Base-by-base conservation (phyloP, 2,113 vertebrate species). In the Corvus cornix region DNA sequence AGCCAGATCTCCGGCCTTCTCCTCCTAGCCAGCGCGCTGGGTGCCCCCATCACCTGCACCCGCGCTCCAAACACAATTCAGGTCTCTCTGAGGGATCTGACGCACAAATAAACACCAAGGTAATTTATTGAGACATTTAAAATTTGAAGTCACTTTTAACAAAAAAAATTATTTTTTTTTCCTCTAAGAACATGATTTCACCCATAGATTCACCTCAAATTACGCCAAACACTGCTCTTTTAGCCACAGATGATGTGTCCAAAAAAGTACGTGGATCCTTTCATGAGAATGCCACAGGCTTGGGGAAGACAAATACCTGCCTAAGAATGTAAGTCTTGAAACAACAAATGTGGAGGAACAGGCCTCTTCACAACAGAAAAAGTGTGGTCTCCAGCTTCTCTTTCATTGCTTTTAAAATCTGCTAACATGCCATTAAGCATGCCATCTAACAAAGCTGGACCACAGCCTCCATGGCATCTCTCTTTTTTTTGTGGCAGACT, bases 291-390 rank as follows among this genome's bases (percentile, higher is more conserved):
- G 28, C 52, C 73, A 78, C 28, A 88, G 56, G 60, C 46, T n/a
- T 84, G 68, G 27, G 72, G 89, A 88, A 78, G 35, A 60, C 26
- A 52, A 78, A 33, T 77, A 94, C 28, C 51, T 80, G 55, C 39
- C 48, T 46, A 88, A 83, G 72, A 96, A 90, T 80, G 62, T 37
- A 92, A 91, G 52, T 18, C 52, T 59, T 84, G 52, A 90, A 96
- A 96, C 30, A 95, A 90, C 39, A 70, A 51, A 55, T 5, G 16
- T 43, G 30, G 24, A 86, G 35, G 46, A 87, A 72, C 8, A 66
- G n/a, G 11, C 24, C 30, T 60, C 21, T 67, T 75, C 13, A 1
- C 18, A 87, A 73, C 7, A 62, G 44, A 82, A 74, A 19, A 41
- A 27, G 20, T 4, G 27, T 35, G 2, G 18, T 73, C 91, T 81